phyloP scores from a whole-genome alignment of 2,113 vertebrate genomes.

The Syrmaticus mikado region DNA sequence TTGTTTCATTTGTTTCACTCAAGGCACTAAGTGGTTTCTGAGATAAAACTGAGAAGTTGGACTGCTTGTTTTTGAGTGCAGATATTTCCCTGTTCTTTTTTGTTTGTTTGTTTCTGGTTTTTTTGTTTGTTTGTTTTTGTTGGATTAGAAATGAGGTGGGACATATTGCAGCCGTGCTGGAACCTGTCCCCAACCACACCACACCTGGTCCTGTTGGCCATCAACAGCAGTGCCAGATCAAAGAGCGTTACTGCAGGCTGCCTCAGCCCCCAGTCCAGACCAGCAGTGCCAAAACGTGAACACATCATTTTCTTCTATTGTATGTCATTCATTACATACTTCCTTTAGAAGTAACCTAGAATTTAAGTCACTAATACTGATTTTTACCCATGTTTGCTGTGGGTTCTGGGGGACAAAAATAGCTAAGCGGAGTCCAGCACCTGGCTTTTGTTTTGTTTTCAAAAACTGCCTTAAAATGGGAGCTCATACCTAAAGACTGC shows the following conservation, averaged over 20 bases:
- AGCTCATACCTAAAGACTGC: background rate
- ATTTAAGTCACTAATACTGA: background rate
- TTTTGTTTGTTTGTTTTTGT: too few species aligned
- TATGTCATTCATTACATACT: fast-evolving
- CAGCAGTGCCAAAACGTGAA: background rate
- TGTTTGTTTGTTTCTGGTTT: too few species aligned
- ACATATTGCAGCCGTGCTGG: fast-evolving
- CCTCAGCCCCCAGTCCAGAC: background rate
- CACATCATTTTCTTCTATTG: background rate
- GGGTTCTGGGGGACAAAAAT: background rate
- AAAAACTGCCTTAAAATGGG: background rate
- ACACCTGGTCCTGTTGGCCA: too few species aligned
- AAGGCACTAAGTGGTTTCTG: background rate
- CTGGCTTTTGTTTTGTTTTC: background rate
- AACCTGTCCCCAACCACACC: too few species aligned
- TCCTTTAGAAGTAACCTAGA: background rate
- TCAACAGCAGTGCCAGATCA: background rate
- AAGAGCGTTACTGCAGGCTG: background rate
- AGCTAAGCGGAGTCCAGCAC: background rate
- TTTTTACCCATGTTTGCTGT: background rate
- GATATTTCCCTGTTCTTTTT: background rate
- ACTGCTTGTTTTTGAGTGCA: background rate
- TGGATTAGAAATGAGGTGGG: background rate
- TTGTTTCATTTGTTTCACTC: background rate
- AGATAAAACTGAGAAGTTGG: background rate